A percentile compares a stretch with the other conserved stretches of the same genome.
These are phyloP conservation scores for Pagetopsis macropterus DNA, from an alignment of 2,797 vertebrate species.

Conservation along the genomic window DNA sequence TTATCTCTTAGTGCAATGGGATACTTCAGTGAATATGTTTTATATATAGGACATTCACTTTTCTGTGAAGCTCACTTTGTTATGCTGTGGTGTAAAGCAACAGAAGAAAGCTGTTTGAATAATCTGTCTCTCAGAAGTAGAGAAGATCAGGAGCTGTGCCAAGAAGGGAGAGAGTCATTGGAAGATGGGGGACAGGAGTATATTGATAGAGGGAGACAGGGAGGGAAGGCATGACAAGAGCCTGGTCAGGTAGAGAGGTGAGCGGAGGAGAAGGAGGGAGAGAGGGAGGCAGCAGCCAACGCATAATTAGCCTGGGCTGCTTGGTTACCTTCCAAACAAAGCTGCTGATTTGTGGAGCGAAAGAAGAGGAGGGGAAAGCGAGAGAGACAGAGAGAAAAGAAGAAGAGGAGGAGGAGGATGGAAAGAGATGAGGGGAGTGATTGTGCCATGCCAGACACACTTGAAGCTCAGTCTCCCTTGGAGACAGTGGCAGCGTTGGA, in stretches of 20 bases:
- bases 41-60: constrained; percentile 8
- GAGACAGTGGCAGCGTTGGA: constrained; percentile 79
- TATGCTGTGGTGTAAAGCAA: constrained; percentile 50
- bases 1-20: constrained; percentile 6
- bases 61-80: constrained; percentile 26
- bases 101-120: constrained; percentile 60
- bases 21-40: not conserved
- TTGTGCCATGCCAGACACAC: constrained; percentile 81
- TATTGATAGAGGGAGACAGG: constrained; percentile 16
- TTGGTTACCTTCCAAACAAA: constrained; percentile 89
- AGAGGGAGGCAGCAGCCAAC: constrained; percentile 68
- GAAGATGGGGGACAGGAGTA: constrained; percentile 53
- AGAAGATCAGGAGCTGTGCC: constrained; percentile 70
- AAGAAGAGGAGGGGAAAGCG: constrained; percentile 74
- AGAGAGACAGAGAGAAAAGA: constrained; percentile 61
- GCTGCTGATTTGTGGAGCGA: constrained; percentile 83
- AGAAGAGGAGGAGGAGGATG: constrained; percentile 60
- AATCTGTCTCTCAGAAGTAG: constrained; percentile 59
- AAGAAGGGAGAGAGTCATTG: constrained; percentile 36
- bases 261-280: constrained; percentile 38
- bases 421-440: constrained; percentile 80
- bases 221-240: constrained; percentile 50
- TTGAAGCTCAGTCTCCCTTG: constrained; percentile 86
- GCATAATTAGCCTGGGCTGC: constrained; percentile 83
- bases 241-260: constrained; percentile 65